Percentiles rank a stretch among this genome's conserved stretches.
Evolutionary conservation across 2,888 invertebrate species (phyloP).

Genomic region (Proisotoma minuta): DNA sequence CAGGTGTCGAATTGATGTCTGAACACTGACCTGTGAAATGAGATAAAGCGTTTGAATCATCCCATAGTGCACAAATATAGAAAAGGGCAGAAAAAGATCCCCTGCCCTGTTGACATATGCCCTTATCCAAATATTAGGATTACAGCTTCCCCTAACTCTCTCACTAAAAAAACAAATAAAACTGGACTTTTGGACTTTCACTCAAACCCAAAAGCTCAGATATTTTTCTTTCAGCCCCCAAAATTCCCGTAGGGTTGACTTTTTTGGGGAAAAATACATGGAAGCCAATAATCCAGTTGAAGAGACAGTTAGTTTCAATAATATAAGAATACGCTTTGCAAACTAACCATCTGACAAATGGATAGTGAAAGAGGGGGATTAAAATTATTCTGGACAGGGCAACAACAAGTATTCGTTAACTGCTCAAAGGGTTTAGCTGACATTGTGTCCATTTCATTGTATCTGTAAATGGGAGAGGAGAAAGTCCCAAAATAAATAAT

Average conservation of each 20-base stretch:
- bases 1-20: slow-evolving; percentile 6
- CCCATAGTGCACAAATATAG: too few species aligned
- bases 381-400: neutral
- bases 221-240: neutral
- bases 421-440: too few species aligned
- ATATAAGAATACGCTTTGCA: neutral
- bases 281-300: neutral
- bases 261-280: neutral
- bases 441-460: too few species aligned
- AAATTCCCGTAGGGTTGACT: slow-evolving; percentile 10
- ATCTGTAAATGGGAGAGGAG: too few species aligned
- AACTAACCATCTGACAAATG: neutral
- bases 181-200: neutral
- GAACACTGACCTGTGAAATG: slow-evolving; percentile 17
- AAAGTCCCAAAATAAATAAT: slow-evolving; percentile 10
- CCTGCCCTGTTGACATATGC: slow-evolving; percentile 5
- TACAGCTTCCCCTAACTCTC: neutral
- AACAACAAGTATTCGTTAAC: neutral
- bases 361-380: neutral
- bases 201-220: neutral
- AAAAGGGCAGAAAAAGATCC: neutral
- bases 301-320: slow-evolving; percentile 6
- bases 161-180: slow-evolving; percentile 11
- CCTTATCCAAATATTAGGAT: slow-evolving; percentile 11
- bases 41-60: neutral